Evolutionary conservation across 2,888 invertebrate genomes (phyloP).

Genomic region (Brachyopa scutellaris): DNA sequence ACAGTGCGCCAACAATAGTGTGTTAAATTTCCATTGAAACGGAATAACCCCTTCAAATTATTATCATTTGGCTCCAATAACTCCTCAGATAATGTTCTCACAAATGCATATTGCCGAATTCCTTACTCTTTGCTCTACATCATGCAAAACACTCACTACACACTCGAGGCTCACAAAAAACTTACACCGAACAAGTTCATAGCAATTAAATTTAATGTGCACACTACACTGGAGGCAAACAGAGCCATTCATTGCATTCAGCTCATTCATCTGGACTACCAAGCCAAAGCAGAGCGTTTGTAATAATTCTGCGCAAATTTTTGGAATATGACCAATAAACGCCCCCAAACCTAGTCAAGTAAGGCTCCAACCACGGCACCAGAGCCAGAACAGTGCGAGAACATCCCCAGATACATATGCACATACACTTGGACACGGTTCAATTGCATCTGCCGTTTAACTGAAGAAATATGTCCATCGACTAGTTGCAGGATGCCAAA

Average conservation of each 20-base stretch:
- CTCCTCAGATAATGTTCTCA: slow-evolving; percentile 55
- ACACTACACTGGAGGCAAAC: slow-evolving; percentile 59
- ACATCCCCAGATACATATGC: slow-evolving; percentile 35
- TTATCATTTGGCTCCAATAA: slow-evolving; percentile 53
- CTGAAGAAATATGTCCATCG: slow-evolving; percentile 68
- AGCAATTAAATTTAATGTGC: slow-evolving; percentile 72
- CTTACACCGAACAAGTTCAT: slow-evolving; percentile 63
- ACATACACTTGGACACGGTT: slow-evolving; percentile 66
- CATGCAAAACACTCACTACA: slow-evolving; percentile 47
- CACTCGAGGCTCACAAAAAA: slow-evolving; percentile 7
- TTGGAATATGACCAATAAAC: slow-evolving; percentile 73
- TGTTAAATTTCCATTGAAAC: slow-evolving; percentile 18
- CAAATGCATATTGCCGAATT: slow-evolving; percentile 22
- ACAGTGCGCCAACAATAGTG: background rate
- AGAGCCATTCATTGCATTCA: slow-evolving; percentile 67
- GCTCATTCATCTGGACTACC: slow-evolving; percentile 63
- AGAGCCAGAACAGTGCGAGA: slow-evolving; percentile 8
- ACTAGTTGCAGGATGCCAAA: slow-evolving; percentile 65
- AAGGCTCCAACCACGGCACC: slow-evolving; percentile 18
- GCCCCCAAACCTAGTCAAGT: slow-evolving; percentile 54
- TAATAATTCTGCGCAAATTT: slow-evolving; percentile 65
- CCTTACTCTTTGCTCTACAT: slow-evolving; percentile 2
- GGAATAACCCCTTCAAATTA: slow-evolving; percentile 48
- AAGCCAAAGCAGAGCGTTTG: slow-evolving; percentile 25
- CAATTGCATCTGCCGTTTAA: slow-evolving; percentile 69